Evolutionary conservation across 1,140 invertebrate genomes (phyloP).

Genomic region (Drosophila varians): DNA sequence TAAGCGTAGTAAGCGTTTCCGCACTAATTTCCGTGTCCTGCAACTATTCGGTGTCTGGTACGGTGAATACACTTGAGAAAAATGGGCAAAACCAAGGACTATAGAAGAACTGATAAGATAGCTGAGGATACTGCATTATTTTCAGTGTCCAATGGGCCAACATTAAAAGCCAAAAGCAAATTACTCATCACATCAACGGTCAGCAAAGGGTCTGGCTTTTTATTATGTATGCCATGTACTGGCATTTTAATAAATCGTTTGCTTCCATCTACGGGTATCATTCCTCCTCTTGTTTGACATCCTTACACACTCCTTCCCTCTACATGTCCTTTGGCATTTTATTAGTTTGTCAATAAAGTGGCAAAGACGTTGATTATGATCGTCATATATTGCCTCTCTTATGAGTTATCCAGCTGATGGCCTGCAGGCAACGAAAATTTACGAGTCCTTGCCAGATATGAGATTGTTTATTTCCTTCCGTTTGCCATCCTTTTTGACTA

Average conservation of each 20-base stretch:
- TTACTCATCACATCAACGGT: constrained; percentile 78
- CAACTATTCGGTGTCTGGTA: constrained; percentile 53
- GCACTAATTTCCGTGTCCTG: constrained; percentile 79
- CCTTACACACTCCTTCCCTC: background rate
- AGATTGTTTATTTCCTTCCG: constrained; percentile 43
- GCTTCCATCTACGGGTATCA: constrained; percentile 31
- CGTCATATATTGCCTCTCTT: constrained; percentile 43
- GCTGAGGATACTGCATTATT: too few relatives aligned
- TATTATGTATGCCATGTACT: constrained; percentile 66
- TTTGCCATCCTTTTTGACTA: constrained; percentile 21
- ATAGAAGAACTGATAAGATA: too few relatives aligned
- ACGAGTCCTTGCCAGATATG: constrained; percentile 39
- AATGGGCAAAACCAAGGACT: background rate
- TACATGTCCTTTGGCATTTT: constrained; percentile 42
- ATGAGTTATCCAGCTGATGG: constrained; percentile 61
- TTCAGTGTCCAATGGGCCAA: constrained; percentile 7
- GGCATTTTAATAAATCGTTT: constrained; percentile 80
- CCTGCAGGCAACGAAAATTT: constrained; percentile 53
- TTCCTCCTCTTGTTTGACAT: constrained; percentile 2
- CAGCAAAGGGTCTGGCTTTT: constrained; percentile 58
- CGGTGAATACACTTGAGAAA: background rate
- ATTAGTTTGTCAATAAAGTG: constrained; percentile 81
- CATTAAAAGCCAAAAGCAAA: constrained; percentile 80
- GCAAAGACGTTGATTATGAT: constrained; percentile 77
- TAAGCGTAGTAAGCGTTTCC: constrained; percentile 78